Evolutionary conservation across 2,113 vertebrate genomes (phyloP).

Genomic region (Sprattus sprattus): DNA sequence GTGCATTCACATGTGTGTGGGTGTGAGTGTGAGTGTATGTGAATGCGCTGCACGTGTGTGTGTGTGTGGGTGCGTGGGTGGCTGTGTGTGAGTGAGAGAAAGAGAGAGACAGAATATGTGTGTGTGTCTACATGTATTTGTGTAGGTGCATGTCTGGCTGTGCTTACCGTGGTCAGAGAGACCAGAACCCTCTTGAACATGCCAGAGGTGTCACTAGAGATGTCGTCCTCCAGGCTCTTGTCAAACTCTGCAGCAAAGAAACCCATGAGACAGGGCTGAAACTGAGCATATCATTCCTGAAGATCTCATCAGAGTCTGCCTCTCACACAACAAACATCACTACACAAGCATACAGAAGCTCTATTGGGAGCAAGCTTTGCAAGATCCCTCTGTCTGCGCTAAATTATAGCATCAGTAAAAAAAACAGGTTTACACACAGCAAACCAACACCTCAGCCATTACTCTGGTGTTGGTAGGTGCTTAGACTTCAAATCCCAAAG

Average conservation of each 20-base stretch:
- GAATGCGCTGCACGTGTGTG: conserved; percentile 7
- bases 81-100: background rate
- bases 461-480: too few species aligned
- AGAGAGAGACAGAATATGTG: background rate
- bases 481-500: too few species aligned
- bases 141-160: conserved; percentile 32
- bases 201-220: conserved; percentile 86
- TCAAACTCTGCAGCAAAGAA: conserved; percentile 72
- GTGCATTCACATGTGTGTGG: background rate
- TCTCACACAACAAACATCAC: too few species aligned
- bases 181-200: conserved; percentile 92
- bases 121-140: background rate
- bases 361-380: too few species aligned
- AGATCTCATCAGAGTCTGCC: too few species aligned
- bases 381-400: too few species aligned
- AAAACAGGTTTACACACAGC: too few species aligned
- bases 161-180: conserved; percentile 83
- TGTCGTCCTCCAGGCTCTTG: conserved; percentile 79
- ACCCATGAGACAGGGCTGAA: background rate
- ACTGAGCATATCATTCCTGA: background rate
- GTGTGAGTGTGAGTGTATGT: conserved; percentile 27
- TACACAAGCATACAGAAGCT: too few species aligned
- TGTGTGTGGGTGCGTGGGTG: background rate
- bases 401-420: too few species aligned
- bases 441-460: too few species aligned